A percentile compares a stretch with the other conserved stretches of the same genome.
These are phyloP conservation scores for Cossypha caffra DNA, from an alignment of 2,797 vertebrate species.

Conservation along the genomic window DNA sequence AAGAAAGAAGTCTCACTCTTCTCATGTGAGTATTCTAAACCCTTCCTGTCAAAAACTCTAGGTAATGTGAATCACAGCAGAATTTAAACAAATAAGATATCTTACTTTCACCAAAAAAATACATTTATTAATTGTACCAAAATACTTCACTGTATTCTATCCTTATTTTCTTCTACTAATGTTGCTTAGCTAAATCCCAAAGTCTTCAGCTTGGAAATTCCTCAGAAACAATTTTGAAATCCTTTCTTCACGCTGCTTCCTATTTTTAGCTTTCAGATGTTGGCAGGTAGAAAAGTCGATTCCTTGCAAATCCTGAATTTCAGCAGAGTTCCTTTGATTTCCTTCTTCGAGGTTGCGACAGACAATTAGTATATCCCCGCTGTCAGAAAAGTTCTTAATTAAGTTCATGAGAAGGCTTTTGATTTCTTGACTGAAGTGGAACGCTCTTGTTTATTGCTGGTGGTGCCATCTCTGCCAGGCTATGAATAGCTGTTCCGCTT, in stretches of 20 bases:
- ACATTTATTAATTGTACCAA: not conserved
- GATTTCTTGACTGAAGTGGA: slow-evolving; percentile 63
- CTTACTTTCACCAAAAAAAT: not conserved
- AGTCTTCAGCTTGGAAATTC: not conserved
- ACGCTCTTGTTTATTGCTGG: not conserved
- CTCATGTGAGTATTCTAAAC: not conserved
- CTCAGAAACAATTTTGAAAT: not conserved
- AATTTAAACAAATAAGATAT: not conserved
- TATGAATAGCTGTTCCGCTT: not conserved
- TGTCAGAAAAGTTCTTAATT: slow-evolving; percentile 69
- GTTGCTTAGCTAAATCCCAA: not conserved
- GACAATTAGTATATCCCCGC: slow-evolving; percentile 4
- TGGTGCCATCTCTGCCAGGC: not conserved
- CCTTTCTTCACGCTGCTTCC: not conserved
- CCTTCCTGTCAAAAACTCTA: not conserved
- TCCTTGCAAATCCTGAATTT: slow-evolving; percentile 34
- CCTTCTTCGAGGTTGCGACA: not conserved
- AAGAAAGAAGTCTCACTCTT: not conserved
- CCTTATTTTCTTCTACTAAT: not conserved
- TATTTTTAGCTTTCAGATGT: slow-evolving; percentile 44
- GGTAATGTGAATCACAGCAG: not conserved
- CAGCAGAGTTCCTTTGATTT: slow-evolving; percentile 28
- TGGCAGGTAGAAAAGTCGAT: slow-evolving; percentile 33
- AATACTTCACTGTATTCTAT: not conserved
- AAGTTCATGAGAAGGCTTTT: slow-evolving; percentile 58